Conservation (phyloP, 2,113 vertebrate species). For the Otis tarda region DNA sequence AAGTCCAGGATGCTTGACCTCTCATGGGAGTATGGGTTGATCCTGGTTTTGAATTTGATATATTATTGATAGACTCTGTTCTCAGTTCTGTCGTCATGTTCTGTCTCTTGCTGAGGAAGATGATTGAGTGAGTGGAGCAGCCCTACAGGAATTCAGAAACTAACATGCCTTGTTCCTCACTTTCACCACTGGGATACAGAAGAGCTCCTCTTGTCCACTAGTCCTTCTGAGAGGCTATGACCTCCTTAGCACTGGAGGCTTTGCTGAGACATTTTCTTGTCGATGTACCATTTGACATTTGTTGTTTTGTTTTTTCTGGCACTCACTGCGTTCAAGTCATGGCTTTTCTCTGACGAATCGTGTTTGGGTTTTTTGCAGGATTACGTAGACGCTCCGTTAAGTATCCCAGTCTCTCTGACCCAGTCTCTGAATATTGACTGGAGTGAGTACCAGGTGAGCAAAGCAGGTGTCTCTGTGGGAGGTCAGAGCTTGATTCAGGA, state of each 20-base stretch:
- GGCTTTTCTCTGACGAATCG: background rate
- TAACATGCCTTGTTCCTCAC: background rate
- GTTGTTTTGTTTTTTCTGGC: background rate
- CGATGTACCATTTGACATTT: background rate
- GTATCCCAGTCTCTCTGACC: conserved; percentile 88
- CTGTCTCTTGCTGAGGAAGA: background rate
- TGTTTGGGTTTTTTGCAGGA: conserved; percentile 77
- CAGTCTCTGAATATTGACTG: conserved; percentile 93
- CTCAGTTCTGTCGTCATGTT: background rate
- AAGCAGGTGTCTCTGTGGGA: background rate
- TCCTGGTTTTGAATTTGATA: background rate
- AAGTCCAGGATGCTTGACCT: background rate
- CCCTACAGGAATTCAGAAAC: background rate
- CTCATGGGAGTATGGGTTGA: background rate
- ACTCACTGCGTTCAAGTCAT: background rate
- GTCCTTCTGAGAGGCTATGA: background rate
- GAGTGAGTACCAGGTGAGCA: conserved; percentile 93
- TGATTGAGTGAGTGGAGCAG: background rate
- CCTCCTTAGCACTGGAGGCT: background rate
- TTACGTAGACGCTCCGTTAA: conserved; percentile 95
- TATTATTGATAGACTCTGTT: background rate
- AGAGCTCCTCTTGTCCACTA: background rate
- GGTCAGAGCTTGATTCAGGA: background rate
- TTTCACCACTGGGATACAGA: background rate
- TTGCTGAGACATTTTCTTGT: background rate